These are phyloP conservation scores for Drosophila athabasca DNA, from an alignment of 1,140 invertebrate species.

Conservation along the genomic window DNA sequence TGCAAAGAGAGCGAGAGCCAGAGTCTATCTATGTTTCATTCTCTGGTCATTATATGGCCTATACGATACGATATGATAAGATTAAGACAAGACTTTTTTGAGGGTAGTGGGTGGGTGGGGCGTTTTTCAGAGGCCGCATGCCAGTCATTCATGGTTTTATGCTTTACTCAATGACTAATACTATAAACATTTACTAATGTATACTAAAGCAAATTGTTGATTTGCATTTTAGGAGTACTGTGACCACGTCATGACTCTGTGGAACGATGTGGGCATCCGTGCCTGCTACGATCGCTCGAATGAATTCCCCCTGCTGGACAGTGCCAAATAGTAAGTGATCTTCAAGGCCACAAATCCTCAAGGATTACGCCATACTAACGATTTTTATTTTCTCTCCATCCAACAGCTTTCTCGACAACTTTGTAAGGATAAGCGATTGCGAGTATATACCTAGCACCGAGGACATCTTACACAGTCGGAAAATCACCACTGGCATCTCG, in stretches of 20 bases:
- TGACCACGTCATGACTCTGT: conserved; percentile 86
- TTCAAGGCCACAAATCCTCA: neutral
- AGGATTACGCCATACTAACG: conserved; percentile 20
- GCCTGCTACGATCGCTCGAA: conserved; percentile 89
- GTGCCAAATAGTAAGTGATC: conserved; percentile 89
- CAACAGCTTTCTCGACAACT: conserved; percentile 88
- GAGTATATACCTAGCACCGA: conserved; percentile 88
- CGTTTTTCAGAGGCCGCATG: neutral
- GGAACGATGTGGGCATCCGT: conserved; percentile 88
- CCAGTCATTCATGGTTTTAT: conserved; percentile 37
- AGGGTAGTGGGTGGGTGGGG: neutral
- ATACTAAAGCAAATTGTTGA: neutral
- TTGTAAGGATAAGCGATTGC: conserved; percentile 85
- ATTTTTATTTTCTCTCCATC: neutral
- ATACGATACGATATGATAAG: conserved; percentile 46
- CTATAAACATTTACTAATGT: neutral
- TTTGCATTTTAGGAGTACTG: conserved; percentile 87
- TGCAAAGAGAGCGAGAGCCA: too few species aligned
- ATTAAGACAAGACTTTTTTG: conserved; percentile 39
- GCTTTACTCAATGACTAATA: conserved; percentile 41
- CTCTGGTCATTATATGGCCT: conserved; percentile 35
- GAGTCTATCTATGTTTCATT: too few species aligned
- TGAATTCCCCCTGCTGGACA: conserved; percentile 92
- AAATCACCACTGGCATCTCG: conserved; percentile 88
- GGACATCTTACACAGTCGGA: conserved; percentile 89